Evolutionary conservation across 2,888 invertebrate genomes (phyloP), one percentile per base, ranked within the genome.

Genomic region (Horisme vitalbata): DNA sequence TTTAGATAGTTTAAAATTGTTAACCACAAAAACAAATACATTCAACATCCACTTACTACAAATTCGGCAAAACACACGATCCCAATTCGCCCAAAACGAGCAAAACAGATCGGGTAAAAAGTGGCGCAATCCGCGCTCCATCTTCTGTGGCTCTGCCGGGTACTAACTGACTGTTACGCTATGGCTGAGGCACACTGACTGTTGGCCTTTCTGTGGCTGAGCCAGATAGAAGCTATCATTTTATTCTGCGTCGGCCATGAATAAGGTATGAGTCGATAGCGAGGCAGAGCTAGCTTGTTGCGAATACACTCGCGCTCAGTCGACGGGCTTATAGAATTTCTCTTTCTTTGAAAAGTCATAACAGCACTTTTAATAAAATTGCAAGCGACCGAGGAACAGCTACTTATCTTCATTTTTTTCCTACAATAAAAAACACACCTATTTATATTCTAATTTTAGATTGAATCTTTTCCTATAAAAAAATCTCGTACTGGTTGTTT

Each of bases 31-130:
- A 18, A 18, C 18, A 18, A 18, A 18, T 18, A 18, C 34, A 21
- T 7, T 21, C 34, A 4, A 18, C 18, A 1, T 18, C 18, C 18
- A 18, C n/a, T 32, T 13, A 27, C 27, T 9, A 14, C 31, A 28
- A 31, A 18, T 27, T 12, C 28, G 9, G 23, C 33, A 39, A 38
- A 38, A 38, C 30, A 41, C 15, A 7, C 12, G 21, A 38, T 11
- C 9, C 20, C 6, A 24, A 21, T 32, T 26, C 13, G n/a, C 13
- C 5, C 15, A 38, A 38, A 45, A 30, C 33, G 38, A 45, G 36
- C 30, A 26, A 49, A 49, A 44, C 31, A 23, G 14, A 37, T 43
- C 18, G 34, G 14, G 20, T 18, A 35, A 36, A 39, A 39, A 48
- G 26, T 18, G 21, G 24, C 37, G 7, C 33, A 15, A 27, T 32